Conservation (phyloP, 2,797 vertebrate genomes). For the Chloroceryle inda region DNA sequence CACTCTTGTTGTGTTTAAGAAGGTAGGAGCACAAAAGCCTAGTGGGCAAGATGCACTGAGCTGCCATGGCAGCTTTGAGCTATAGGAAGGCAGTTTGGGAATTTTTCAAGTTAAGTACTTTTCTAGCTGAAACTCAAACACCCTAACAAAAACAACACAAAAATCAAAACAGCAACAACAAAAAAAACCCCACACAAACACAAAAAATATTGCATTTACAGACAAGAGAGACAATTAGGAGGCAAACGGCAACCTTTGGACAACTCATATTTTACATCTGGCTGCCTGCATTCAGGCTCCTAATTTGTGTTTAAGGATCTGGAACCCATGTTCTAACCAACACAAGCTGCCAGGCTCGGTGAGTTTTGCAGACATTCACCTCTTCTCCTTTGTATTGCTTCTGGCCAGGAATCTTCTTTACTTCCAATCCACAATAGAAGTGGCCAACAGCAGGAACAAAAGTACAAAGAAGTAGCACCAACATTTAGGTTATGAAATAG, state of each 20-base stretch:
- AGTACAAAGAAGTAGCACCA: neutral
- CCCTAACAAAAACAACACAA: neutral
- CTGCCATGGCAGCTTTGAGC: neutral
- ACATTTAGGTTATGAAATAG: neutral
- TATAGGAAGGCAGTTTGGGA: neutral
- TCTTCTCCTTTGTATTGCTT: neutral
- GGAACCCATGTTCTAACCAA: neutral
- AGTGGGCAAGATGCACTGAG: neutral
- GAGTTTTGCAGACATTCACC: neutral
- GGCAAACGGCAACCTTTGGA: neutral
- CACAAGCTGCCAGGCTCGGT: neutral
- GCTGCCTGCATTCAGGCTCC: neutral
- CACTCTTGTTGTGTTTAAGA: conserved; percentile 85
- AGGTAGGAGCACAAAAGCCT: conserved; percentile 78
- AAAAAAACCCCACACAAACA: too few species aligned
- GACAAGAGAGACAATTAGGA: neutral
- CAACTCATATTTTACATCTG: neutral
- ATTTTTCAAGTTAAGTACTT: neutral
- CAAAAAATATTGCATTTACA: neutral
- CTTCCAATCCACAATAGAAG: neutral
- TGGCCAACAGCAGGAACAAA: neutral
- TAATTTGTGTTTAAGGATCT: neutral
- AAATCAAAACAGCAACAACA: too few species aligned
- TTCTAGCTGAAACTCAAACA: neutral
- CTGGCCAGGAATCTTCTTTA: neutral